Evolutionary conservation across 2,113 vertebrate genomes (phyloP), one percentile per base, ranked within the genome.

Genomic region (Clarias magur): DNA sequence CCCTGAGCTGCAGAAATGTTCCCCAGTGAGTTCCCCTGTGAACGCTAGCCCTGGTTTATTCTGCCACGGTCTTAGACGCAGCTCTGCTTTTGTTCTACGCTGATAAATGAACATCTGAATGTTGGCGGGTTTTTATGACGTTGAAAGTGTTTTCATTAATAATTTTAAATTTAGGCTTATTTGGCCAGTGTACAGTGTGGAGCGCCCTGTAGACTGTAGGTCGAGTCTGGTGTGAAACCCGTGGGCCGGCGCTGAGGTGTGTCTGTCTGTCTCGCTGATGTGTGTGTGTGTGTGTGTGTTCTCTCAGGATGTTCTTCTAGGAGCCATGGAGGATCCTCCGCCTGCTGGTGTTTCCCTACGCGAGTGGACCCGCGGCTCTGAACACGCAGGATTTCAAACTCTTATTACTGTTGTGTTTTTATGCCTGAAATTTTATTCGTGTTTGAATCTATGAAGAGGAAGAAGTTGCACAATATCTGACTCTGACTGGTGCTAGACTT

Each of bases 251-350:
- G 5, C 42, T 6, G 42, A 48, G 42, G 42, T 6, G 5, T 42
- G 42, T 42, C 5, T 3, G 42, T 5, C 42, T 48, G 42, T 48
- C 42, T 6, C 42, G 5, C 42, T 48, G 42, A 48, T 84, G 79
- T 80, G 53, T 38, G 17, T 67, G 57, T 30, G 12, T 48, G 73
- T 84, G 62, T 85, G 60, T 82, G 34, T 34, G 34, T 34, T 1
- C 2, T 1, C 85, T 8, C 91, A 95, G 94, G 92, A 95, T 95
- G 94, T 95, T 94, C 91, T 95, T 95, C 90, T 95, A 88, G 3
- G 10, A 21, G 57, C 86, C 42, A 79, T 70, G 73, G 34, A 59
- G n/a, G 68, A 79, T 89, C 88, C 57, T 86, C 48, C 65, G 90
- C 89, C 91, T 93, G 92, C 92, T 93, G 90, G 85, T 82, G 79